These are phyloP conservation scores for Dicerorhinus sumatrensis DNA, from an alignment of 2,113 vertebrate species.

Conservation along the genomic window DNA sequence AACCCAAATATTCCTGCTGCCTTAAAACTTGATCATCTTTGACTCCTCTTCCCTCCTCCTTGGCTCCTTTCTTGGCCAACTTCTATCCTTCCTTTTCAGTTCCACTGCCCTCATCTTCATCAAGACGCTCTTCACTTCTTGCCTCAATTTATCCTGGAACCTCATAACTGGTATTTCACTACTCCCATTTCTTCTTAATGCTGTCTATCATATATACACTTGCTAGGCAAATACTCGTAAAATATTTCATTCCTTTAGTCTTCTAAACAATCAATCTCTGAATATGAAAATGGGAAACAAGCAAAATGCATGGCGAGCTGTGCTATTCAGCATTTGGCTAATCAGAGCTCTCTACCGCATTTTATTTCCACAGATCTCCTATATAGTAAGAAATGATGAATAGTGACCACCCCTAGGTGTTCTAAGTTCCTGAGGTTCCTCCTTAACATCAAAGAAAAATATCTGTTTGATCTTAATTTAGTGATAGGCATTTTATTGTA, in stretches of 20 bases:
- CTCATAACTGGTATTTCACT: not conserved
- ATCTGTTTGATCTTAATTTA: not conserved
- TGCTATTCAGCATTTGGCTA: not conserved
- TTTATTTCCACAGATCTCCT: not conserved
- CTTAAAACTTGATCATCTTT: not conserved
- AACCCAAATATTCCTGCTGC: not conserved
- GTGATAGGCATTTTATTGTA: not conserved
- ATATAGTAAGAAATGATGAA: not conserved
- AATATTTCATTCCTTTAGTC: not conserved
- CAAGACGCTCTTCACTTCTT: not conserved
- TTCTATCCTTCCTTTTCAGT: not conserved
- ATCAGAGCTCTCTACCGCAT: not conserved
- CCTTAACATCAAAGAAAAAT: not conserved
- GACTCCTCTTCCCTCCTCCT: not conserved
- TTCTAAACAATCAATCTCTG: not conserved
- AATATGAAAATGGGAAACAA: not conserved
- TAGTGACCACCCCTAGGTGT: too few species aligned
- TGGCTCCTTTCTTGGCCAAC: not conserved
- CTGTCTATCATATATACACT: not conserved
- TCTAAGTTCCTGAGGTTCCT: not conserved
- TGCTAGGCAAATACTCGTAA: not conserved
- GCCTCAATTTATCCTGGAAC: not conserved
- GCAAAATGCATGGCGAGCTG: not conserved
- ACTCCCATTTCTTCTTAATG: not conserved
- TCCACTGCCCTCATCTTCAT: not conserved